Evolutionary conservation across 2,888 invertebrate genomes (phyloP), one percentile per base, ranked within the genome.

Genomic region (Cyclophora albipunctata): DNA sequence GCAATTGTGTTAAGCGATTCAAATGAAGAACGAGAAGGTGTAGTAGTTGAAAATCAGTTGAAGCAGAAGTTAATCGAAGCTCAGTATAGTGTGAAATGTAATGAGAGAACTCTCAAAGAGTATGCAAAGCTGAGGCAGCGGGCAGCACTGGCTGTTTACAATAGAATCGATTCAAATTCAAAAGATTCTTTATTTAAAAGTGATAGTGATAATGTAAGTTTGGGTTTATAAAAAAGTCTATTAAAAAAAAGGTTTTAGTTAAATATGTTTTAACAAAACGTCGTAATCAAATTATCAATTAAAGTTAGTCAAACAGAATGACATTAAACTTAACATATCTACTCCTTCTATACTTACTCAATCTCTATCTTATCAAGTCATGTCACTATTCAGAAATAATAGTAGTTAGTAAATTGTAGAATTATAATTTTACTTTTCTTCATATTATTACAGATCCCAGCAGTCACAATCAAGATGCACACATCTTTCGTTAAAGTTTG

Each of bases 51-150:
- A 37, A 37, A 37, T 5, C 70, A 81, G 40, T 59, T 87, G 2
- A 73, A 62, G 51, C 71, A 69, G 7, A 86, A 86, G 57, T 64
- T 84, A 20, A 73, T 64, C 5, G 81, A 82, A 66, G 77, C 80
- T 5, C 71, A 71, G 52, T 81, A 78, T 54, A 74, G 60, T 63
- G 62, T 75, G 2, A 64, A 74, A 40, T 70, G 65, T 51, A 82
- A 79, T 65, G 70, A 83, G 52, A 71, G 69, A 46, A 64, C 64
- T 35, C 62, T 70, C 4, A 61, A 67, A 42, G 73, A 82, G 3
- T 68, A 77, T 48, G 37, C 71, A 20, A 69, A 70, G 40, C 54
- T 83, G 6, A 67, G 81, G 0, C 84, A 85, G 54, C 49, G 57
- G 7, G 73, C 75, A 34, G 70, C 78, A 7, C 73, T 74, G 61